Percentiles rank a stretch among this genome's conserved stretches.
Evolutionary conservation across 2,797 vertebrate genomes (phyloP).

Genomic region (Staurois parvus): DNA sequence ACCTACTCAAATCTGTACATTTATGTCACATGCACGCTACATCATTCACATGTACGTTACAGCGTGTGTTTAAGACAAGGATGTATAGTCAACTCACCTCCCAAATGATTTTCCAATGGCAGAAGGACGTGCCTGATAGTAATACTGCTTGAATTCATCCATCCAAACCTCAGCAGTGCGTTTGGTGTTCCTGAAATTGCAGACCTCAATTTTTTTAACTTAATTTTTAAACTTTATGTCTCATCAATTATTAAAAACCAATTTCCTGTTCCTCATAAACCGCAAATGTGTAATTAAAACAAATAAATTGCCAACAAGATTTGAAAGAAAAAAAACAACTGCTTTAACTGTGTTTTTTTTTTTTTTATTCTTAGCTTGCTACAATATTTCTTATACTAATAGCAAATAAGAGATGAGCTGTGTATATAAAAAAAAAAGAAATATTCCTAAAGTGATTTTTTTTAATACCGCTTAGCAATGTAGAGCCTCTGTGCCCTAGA

Average conservation of each 20-base stretch:
- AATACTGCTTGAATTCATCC: constrained; percentile 98
- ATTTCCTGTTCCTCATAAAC: not conserved
- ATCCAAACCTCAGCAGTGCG: constrained; percentile 98
- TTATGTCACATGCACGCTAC: too few species aligned
- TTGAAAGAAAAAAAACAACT: not conserved
- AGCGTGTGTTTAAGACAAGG: not conserved
- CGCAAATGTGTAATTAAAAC: not conserved
- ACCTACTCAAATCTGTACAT: too few species aligned
- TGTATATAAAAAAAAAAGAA: too few species aligned
- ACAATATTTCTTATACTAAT: not conserved
- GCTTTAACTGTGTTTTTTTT: too few species aligned
- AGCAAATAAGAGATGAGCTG: too few species aligned
- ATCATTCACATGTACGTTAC: too few species aligned
- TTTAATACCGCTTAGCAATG: too few species aligned
- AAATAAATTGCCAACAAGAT: not conserved
- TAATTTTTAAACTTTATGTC: not conserved
- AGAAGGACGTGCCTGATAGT: constrained; percentile 93
- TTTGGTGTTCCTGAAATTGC: constrained; percentile 88
- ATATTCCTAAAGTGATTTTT: too few species aligned
- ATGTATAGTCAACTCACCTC: constrained; percentile 78
- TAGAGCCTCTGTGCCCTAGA: not conserved
- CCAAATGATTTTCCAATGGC: constrained; percentile 94
- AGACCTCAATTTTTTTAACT: not conserved
- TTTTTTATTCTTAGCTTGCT: too few species aligned
- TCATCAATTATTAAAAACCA: not conserved